Percentiles rank a stretch among this genome's conserved stretches.
Conservation (phyloP, 64 coral and sea anemone genomes). For the Pocillopora verrucosa region DNA sequence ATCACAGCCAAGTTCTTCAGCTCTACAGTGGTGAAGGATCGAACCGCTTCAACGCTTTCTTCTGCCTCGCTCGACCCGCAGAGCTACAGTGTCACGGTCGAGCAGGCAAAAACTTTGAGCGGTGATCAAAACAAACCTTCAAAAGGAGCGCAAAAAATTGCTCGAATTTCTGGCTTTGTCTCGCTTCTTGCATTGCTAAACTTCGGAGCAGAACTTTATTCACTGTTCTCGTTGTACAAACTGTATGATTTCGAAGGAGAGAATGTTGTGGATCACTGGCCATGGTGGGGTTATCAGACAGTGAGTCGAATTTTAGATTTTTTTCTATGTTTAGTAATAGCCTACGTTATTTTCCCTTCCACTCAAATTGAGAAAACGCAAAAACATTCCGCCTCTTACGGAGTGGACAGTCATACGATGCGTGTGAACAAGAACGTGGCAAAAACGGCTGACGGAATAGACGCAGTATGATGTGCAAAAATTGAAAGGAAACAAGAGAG, state of each 20-base stretch:
- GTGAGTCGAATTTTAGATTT: slow-evolving; percentile 40
- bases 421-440: neutral
- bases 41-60: neutral
- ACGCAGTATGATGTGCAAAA: neutral
- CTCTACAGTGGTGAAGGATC: slow-evolving; percentile 17
- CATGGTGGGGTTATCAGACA: slow-evolving; percentile 76
- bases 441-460: neutral
- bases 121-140: neutral
- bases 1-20: slow-evolving; percentile 50
- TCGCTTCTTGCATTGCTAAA: slow-evolving; percentile 55
- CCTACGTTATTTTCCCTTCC: slow-evolving; percentile 76
- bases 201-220: slow-evolving; percentile 48
- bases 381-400: neutral
- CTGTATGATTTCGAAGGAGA: slow-evolving; percentile 51
- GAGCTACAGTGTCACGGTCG: neutral
- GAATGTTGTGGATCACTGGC: slow-evolving; percentile 61
- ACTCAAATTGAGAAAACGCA: slow-evolving; percentile 26
- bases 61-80: neutral
- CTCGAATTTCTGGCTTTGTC: slow-evolving; percentile 59
- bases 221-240: slow-evolving; percentile 61
- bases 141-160: slow-evolving; percentile 63
- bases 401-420: neutral
- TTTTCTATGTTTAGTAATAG: slow-evolving; percentile 56
- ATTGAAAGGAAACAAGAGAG: neutral
- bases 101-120: neutral